Conservation (phyloP, 2,797 vertebrate species). For the Argya squamiceps region DNA sequence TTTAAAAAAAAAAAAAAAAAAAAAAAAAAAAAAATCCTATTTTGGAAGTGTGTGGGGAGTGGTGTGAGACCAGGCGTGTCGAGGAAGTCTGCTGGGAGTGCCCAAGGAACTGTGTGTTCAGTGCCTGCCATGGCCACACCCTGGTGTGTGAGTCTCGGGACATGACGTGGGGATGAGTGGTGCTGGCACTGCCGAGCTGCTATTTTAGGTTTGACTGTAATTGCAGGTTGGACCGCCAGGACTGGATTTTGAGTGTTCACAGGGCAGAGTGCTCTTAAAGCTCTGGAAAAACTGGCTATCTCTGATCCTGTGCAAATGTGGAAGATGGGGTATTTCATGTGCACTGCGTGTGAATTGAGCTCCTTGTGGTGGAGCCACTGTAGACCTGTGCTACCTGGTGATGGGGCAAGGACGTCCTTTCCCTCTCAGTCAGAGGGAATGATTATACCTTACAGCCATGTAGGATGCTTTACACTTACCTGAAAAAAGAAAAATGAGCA, state of each 20-base stretch:
- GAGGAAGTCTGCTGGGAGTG: slow-evolving; percentile 14
- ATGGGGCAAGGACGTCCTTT: not conserved
- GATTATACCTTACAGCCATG: not conserved
- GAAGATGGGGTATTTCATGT: not conserved
- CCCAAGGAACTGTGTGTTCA: fast-evolving
- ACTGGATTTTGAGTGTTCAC: not conserved
- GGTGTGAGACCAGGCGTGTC: not conserved
- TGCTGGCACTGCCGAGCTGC: not conserved
- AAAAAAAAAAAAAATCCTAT: not conserved
- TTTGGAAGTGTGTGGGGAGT: not conserved
- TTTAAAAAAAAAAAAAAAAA: not conserved
- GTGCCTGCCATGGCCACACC: not conserved
- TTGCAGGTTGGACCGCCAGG: not conserved
- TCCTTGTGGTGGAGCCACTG: not conserved
- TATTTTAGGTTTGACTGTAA: slow-evolving; percentile 8
- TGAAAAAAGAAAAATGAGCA: not conserved
- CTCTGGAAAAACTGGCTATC: not conserved
- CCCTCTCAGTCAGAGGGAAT: not conserved
- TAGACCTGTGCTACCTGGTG: not conserved
- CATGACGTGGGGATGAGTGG: not conserved
- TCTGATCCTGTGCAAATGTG: not conserved
- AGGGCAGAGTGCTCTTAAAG: not conserved
- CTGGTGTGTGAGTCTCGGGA: not conserved
- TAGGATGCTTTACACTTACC: not conserved
- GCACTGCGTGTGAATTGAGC: fast-evolving